Percentiles rank a stretch among this genome's conserved stretches.
Conservation (phyloP, 2,888 invertebrate genomes). For the Oscheius myriophilus region DNA sequence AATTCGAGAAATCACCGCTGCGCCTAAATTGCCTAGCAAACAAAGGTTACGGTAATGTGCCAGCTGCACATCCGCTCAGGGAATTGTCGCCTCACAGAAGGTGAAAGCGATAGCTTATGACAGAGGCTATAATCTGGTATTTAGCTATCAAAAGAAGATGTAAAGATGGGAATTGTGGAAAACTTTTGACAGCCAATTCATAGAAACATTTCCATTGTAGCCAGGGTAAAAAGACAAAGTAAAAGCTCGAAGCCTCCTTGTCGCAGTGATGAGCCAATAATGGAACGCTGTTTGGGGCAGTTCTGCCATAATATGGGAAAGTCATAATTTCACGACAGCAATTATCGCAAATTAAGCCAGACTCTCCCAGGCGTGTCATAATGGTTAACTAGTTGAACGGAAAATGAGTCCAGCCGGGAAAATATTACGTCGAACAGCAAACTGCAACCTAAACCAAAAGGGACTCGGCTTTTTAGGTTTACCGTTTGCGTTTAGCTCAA, state of each 20-base stretch:
- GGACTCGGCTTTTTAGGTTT: no score
- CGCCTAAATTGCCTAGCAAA: constrained; percentile 34
- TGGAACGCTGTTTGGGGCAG: neutral
- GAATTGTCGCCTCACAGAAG: constrained; percentile 10
- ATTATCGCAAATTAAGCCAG: constrained; percentile 30
- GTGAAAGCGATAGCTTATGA: neutral
- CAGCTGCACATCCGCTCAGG: constrained; percentile 27
- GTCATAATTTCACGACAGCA: constrained; percentile 22
- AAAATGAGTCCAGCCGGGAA: constrained; percentile 7
- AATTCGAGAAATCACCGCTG: constrained; percentile 32
- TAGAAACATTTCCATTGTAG: no score
- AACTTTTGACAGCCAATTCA: no score
- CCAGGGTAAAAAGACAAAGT: no score
- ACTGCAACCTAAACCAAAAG: no score
- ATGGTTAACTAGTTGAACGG: constrained; percentile 19
- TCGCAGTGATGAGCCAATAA: neutral
- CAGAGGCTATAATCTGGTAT: neutral
- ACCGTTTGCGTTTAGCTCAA: no score
- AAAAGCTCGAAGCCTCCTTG: no score
- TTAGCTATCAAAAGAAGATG: no score
- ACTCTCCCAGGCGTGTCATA: constrained; percentile 30
- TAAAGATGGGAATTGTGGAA: no score
- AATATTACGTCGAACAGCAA: neutral
- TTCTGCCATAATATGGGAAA: constrained; percentile 4
- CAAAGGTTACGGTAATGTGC: constrained; percentile 30